Evolutionary conservation across 1,140 invertebrate genomes (phyloP).

Genomic region (Daktulosphaira vitifoliae): DNA sequence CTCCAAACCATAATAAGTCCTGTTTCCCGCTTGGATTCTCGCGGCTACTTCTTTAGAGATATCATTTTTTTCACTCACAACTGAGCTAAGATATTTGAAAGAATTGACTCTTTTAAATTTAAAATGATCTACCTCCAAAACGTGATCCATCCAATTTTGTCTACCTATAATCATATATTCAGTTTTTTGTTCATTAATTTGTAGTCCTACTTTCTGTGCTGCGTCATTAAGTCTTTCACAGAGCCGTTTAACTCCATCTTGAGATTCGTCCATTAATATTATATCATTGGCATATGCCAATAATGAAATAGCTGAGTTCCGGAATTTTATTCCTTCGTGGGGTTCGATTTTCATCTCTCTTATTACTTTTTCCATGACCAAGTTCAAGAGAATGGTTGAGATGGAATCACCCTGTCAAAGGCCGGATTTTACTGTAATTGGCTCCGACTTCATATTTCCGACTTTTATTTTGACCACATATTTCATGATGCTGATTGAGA

Average conservation of each 20-base stretch:
- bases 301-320: conserved; percentile 25
- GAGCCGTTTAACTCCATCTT: conserved; percentile 35
- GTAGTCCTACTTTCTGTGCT: conserved; percentile 29
- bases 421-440: conserved; percentile 27
- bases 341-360: conserved; percentile 27
- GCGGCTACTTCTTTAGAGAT: conserved; percentile 15
- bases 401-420: conserved; percentile 35
- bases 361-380: conserved; percentile 25
- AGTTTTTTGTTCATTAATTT: conserved; percentile 32
- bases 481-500: conserved; percentile 26
- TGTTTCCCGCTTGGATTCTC: conserved; percentile 19
- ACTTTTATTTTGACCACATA: conserved; percentile 23
- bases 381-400: conserved; percentile 27
- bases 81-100: conserved; percentile 4
- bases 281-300: conserved; percentile 37
- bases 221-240: conserved; percentile 27
- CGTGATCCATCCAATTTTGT: neutral
- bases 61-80: conserved; percentile 7
- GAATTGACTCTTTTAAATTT: neutral
- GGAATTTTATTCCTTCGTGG: conserved; percentile 28
- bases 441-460: conserved; percentile 21
- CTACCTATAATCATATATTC: conserved; percentile 23
- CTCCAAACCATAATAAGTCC: neutral
- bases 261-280: conserved; percentile 31
- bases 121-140: conserved; percentile 2